Evolutionary conservation across 2,888 invertebrate genomes (phyloP).

Genomic region (Brachyopa scutellaris): DNA sequence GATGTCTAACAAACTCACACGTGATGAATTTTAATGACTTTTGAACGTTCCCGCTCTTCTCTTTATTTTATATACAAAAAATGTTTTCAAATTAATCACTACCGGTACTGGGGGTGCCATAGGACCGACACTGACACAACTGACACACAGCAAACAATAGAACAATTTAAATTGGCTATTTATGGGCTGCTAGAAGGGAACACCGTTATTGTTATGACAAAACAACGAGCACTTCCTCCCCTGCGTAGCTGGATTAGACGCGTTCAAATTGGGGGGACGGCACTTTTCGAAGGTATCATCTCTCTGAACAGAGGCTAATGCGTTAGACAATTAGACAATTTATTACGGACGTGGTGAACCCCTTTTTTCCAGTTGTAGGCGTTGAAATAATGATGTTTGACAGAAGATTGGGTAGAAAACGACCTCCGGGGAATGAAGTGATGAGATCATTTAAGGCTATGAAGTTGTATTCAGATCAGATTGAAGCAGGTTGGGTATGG

Average conservation of each 20-base stretch:
- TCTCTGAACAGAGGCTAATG: neutral
- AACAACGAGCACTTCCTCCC: conserved; percentile 31
- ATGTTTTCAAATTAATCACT: conserved; percentile 40
- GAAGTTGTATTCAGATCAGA: neutral
- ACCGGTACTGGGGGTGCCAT: conserved; percentile 15
- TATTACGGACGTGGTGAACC: neutral
- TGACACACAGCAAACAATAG: conserved; percentile 16
- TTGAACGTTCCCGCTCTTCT: neutral
- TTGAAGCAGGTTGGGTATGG: too few relatives aligned
- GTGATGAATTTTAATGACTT: conserved; percentile 32
- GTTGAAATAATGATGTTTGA: conserved; percentile 10
- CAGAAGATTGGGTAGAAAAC: neutral
- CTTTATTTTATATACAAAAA: conserved; percentile 23
- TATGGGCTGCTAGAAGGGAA: conserved; percentile 31
- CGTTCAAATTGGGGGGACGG: neutral
- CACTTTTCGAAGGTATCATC: neutral
- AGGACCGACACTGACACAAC: conserved; percentile 2
- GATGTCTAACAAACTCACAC: conserved; percentile 33
- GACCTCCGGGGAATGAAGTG: conserved; percentile 1
- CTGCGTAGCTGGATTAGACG: conserved; percentile 28
- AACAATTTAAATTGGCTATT: conserved; percentile 38
- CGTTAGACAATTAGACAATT: conserved; percentile 27
- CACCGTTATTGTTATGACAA: conserved; percentile 8
- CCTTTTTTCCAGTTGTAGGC: conserved; percentile 6
- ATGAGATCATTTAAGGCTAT: conserved; percentile 20